Conservation (phyloP, 2,113 vertebrate species). For the Siniperca knerii region DNA sequence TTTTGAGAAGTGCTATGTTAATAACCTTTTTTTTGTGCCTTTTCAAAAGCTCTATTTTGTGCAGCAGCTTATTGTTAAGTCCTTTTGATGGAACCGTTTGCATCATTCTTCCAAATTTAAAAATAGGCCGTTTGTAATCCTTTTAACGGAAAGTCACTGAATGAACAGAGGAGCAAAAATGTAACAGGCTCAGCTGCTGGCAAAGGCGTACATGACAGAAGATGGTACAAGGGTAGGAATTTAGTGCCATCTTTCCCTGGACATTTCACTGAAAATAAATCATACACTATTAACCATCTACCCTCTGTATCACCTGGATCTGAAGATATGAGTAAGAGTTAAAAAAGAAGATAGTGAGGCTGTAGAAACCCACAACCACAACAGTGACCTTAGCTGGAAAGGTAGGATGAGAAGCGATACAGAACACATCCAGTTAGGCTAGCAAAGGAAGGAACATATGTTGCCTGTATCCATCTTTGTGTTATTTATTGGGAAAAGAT, state of each 20-base stretch:
- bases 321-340: neutral
- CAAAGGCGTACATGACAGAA: neutral
- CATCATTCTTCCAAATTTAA: slow-evolving; percentile 39
- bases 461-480: neutral
- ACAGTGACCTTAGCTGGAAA: neutral
- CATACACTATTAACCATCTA: neutral
- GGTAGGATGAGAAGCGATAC: neutral
- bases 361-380: neutral
- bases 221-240: neutral
- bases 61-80: slow-evolving; percentile 38
- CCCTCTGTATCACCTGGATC: neutral
- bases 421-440: neutral
- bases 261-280: slow-evolving; percentile 15
- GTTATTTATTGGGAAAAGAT: no score
- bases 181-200: neutral
- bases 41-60: slow-evolving; percentile 36
- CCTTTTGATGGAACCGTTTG: slow-evolving; percentile 32
- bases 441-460: neutral
- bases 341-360: neutral
- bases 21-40: slow-evolving; percentile 30
- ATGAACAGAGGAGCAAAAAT: slow-evolving; percentile 2
- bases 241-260: neutral
- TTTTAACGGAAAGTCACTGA: slow-evolving; percentile 27
- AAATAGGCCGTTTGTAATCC: slow-evolving; percentile 43
- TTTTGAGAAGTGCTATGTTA: slow-evolving; percentile 12